Base-by-base conservation (phyloP, 2,797 vertebrate genomes). In the Rachycentron canadum region DNA sequence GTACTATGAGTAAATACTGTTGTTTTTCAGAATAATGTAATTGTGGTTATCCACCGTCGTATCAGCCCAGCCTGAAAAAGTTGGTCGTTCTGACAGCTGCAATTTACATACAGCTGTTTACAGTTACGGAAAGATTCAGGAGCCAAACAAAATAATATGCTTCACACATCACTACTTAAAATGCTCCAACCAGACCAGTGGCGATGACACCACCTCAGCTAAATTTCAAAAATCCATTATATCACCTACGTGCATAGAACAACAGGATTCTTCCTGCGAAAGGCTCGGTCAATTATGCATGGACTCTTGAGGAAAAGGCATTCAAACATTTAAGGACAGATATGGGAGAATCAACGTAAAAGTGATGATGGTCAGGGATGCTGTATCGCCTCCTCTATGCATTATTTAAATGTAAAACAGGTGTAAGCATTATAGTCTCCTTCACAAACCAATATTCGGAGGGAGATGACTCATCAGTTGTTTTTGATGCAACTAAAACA, bases 251-350 rank as follows among this genome's bases (percentile, higher is more conserved):
- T 56, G 21, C 30, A 63, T 60, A 59, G 77, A 60, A 84, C 63
- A 84, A 83, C 62, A 63, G 21, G 56, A 53, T 25, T 71, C 49
- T 55, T 40, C 43, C 49, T 57, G 73, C 57, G 66, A 62, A 45
- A 23, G 9, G 49, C 56, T 49, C 7, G 23, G 28, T 84, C 34
- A 66, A 82, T 86, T 76, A 86, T 86, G 12, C 38, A 84, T 45
- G 19, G 2, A 1, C 21, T 56, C 41, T 11, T 14, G 47, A 69
- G 70, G 58, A 62, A 57, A 69, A 53, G 3, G n/a, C 67, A 78
- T 82, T 85, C 70, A 78, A 86, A 84, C 80, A 85, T 83, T 85
- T 68, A 78, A 78, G 45, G 79, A 69, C 16, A 79, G 70, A 78
- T 79, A 80, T 14, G 30, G 16, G 6, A 73, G 56, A 81, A 73